phyloP scores from a whole-genome alignment of 2,797 vertebrate species.

The Halcyon smyrnensis region DNA sequence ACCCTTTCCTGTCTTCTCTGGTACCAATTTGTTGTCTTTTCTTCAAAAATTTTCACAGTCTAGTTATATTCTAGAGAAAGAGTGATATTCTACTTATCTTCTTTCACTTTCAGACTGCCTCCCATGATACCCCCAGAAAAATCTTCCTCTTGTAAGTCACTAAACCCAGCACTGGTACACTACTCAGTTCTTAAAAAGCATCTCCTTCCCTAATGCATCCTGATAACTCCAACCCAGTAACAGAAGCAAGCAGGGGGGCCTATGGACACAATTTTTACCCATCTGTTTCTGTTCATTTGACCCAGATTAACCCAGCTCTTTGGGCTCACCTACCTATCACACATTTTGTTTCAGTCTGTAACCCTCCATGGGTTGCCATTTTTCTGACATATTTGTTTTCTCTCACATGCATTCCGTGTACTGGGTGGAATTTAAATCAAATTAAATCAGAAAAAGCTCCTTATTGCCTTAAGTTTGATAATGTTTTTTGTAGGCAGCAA shows the following conservation, averaged over 20 bases:
- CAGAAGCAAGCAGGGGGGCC: background rate
- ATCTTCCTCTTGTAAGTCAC: background rate
- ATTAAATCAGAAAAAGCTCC: background rate
- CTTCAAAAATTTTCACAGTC: background rate
- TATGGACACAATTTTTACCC: background rate
- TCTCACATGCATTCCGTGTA: background rate
- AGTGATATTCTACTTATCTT: background rate
- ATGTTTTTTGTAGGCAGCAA: background rate
- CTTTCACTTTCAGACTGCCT: background rate
- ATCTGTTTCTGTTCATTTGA: background rate
- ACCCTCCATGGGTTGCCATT: background rate
- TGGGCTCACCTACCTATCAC: background rate
- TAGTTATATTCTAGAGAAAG: background rate
- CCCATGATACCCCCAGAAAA: background rate
- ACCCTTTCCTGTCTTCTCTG: background rate
- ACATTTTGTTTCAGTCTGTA: background rate
- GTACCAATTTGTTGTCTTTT: background rate
- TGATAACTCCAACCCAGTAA: background rate
- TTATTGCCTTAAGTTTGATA: background rate
- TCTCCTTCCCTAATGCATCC: accelerated
- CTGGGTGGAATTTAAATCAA: background rate
- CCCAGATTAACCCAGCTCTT: background rate
- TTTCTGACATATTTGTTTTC: background rate
- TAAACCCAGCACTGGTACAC: background rate
- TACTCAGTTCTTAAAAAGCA: background rate